phyloP scores from a whole-genome alignment of 2,888 invertebrate species.

The Creontiades dilutus region DNA sequence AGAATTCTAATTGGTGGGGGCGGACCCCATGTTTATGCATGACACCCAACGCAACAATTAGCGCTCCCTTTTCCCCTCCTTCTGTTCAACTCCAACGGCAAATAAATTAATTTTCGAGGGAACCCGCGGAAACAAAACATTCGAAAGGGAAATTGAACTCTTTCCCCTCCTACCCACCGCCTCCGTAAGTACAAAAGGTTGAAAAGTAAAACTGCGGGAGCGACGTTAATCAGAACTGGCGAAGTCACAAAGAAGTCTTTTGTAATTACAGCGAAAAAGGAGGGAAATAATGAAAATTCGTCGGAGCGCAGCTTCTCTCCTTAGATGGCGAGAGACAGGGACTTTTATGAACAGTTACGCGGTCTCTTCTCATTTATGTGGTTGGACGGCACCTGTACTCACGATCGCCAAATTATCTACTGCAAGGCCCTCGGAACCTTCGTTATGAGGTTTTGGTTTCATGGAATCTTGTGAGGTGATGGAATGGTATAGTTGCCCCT shows the following conservation, averaged over 20 bases:
- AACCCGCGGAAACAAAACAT: neutral
- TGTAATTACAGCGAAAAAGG: neutral
- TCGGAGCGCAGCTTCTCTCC: neutral
- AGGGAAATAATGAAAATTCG: neutral
- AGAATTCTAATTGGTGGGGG: no score
- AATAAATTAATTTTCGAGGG: neutral
- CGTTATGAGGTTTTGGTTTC: no score
- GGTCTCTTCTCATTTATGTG: no score
- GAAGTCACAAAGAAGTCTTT: slow-evolving; percentile 35
- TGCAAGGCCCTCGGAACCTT: no score
- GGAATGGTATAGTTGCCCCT: no score
- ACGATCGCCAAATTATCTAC: no score
- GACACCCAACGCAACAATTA: neutral
- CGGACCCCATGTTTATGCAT: no score
- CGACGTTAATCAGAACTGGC: slow-evolving; percentile 14
- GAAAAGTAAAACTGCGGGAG: neutral
- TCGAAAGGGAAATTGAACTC: neutral
- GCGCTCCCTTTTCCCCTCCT: neutral
- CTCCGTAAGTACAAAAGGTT: no score
- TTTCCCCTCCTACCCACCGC: no score
- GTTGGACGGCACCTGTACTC: no score
- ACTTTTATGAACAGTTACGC: neutral
- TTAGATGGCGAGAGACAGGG: neutral
- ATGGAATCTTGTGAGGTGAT: no score
- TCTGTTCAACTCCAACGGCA: neutral